Conservation (phyloP, 2,888 invertebrate genomes). For the Bellardia pandia region DNA sequence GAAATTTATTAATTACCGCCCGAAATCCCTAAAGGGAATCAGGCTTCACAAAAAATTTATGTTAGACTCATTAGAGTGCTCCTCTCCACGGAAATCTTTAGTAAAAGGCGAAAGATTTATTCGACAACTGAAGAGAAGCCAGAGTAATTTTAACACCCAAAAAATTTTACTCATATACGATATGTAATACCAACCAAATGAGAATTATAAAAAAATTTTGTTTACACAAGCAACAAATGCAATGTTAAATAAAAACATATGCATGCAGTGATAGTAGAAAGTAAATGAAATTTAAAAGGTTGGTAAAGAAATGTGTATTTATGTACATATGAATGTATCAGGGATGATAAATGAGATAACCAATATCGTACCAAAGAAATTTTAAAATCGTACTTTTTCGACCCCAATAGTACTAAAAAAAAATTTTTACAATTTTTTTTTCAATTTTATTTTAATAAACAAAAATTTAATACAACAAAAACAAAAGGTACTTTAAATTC, state of each 20-base stretch:
- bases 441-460: too few species aligned
- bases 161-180: slow-evolving; percentile 9
- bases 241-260: not conserved
- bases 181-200: slow-evolving; percentile 8
- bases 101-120: slow-evolving; percentile 23
- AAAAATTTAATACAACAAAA: too few species aligned
- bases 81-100: slow-evolving; percentile 23
- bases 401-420: too few species aligned
- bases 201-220: slow-evolving; percentile 50
- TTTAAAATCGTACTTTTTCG: too few species aligned
- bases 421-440: too few species aligned
- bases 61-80: slow-evolving; percentile 61
- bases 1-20: slow-evolving; percentile 20
- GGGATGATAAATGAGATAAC: too few species aligned
- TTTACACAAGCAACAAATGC: not conserved
- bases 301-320: not conserved
- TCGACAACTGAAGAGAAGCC: slow-evolving; percentile 18
- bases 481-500: too few species aligned
- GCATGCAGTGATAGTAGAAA: not conserved
- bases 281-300: not conserved
- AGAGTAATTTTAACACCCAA: not conserved
- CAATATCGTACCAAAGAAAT: too few species aligned
- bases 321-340: too few species aligned
- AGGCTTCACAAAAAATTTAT: slow-evolving; percentile 53
- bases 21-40: not conserved